Evolutionary conservation across 2,113 vertebrate genomes (phyloP).

Genomic region (Athene cunicularia): DNA sequence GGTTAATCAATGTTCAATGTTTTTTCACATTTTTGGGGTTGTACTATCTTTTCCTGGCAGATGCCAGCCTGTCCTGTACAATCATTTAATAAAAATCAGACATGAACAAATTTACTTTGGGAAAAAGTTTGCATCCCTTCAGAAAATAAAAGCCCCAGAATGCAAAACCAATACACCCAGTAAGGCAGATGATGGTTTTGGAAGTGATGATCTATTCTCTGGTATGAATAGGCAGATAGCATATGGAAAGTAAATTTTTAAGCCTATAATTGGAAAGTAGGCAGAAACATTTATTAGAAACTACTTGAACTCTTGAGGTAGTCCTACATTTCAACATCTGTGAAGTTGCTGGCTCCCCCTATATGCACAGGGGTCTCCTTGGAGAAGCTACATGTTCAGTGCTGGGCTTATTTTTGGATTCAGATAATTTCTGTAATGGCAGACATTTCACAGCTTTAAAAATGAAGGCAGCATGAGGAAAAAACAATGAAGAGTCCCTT

Average conservation of each 20-base stretch:
- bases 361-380: background rate
- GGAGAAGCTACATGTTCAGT: background rate
- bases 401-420: background rate
- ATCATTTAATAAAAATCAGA: background rate
- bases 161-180: background rate
- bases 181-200: background rate
- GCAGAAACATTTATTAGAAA: background rate
- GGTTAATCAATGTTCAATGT: background rate
- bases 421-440: background rate
- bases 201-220: background rate
- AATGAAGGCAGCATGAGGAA: background rate
- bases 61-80: background rate
- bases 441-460: background rate
- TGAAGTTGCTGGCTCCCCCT: background rate
- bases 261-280: background rate
- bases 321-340: background rate
- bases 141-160: background rate
- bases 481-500: background rate
- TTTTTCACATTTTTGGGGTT: background rate
- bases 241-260: background rate
- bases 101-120: background rate
- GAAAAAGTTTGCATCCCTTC: background rate
- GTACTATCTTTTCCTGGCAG: background rate
- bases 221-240: background rate
- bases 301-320: background rate